Evolutionary conservation across 2,797 vertebrate genomes (phyloP).

Genomic region (Morus bassanus): DNA sequence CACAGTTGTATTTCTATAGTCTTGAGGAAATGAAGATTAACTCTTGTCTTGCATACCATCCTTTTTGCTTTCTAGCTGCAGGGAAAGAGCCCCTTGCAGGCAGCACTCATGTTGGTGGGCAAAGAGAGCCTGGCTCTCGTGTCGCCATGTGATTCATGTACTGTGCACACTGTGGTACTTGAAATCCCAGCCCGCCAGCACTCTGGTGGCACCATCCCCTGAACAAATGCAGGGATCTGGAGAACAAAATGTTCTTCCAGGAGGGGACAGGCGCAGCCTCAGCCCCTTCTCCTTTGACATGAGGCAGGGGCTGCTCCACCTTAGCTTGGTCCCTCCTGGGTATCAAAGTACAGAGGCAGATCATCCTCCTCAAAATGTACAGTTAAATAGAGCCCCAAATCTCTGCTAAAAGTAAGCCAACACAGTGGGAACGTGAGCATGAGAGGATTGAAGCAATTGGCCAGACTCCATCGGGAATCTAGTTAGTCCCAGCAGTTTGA

Average conservation of each 20-base stretch:
- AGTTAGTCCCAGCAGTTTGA: not conserved
- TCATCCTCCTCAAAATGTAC: not conserved
- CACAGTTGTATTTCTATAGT: not conserved
- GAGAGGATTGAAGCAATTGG: not conserved
- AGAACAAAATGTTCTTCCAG: not conserved
- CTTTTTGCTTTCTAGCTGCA: not conserved
- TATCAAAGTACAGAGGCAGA: not conserved
- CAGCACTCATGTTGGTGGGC: not conserved
- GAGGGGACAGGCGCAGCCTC: not conserved
- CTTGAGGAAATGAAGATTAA: not conserved
- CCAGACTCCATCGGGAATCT: not conserved
- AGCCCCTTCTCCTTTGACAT: not conserved
- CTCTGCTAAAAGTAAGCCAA: not conserved
- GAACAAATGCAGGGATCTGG: not conserved
- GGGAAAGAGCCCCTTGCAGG: not conserved
- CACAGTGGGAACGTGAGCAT: not conserved
- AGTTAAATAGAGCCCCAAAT: not conserved
- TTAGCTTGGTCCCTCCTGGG: not conserved
- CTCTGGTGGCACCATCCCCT: not conserved
- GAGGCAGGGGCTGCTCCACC: not conserved
- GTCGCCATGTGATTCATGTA: not conserved
- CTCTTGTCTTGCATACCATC: not conserved
- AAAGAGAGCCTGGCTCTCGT: not conserved
- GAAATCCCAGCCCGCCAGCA: not conserved
- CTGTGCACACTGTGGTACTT: not conserved